These are phyloP conservation scores for Rhinophrynus dorsalis DNA, from an alignment of 2,797 vertebrate genomes.

Conservation along the genomic window DNA sequence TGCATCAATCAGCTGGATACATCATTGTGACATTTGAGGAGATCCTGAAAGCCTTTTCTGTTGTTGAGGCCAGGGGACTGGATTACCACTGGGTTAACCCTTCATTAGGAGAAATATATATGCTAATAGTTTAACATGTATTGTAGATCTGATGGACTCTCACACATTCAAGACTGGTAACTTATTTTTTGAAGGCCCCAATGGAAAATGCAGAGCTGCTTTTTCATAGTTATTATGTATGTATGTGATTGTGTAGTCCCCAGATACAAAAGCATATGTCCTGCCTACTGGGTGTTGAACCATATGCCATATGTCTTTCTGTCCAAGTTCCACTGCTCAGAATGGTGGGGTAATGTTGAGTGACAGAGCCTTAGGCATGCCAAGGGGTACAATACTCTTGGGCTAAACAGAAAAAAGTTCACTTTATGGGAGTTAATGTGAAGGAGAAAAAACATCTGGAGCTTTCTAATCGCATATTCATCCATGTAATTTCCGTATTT, in stretches of 20 bases:
- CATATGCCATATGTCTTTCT: constrained; percentile 27
- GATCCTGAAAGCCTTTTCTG: too few relatives aligned
- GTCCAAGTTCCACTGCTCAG: neutral
- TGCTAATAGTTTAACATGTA: too few relatives aligned
- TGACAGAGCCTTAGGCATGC: constrained; percentile 36
- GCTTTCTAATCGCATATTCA: too few relatives aligned
- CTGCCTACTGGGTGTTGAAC: constrained; percentile 3
- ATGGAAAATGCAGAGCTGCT: constrained; percentile 10
- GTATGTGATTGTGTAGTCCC: constrained; percentile 12
- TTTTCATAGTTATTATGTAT: constrained; percentile 1
- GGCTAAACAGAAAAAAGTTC: constrained; percentile 18
- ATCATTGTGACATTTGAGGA: too few relatives aligned
- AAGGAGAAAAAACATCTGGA: constrained; percentile 32
- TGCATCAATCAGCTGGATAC: too few relatives aligned
- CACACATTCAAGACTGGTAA: too few relatives aligned
- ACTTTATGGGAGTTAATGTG: constrained; percentile 15
- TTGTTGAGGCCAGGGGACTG: too few relatives aligned
- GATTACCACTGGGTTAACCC: too few relatives aligned
- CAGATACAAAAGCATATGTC: constrained; percentile 35
- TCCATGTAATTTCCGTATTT: too few relatives aligned
- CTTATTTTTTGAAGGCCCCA: constrained; percentile 13
- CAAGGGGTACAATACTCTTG: constrained; percentile 17
- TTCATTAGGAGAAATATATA: too few relatives aligned
- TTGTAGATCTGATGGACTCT: too few relatives aligned
- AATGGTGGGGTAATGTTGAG: constrained; percentile 24